A percentile compares a stretch with the other conserved stretches of the same genome.
phyloP scores from a whole-genome alignment of 2,113 vertebrate genomes.

The Hippocampus barbouri region DNA sequence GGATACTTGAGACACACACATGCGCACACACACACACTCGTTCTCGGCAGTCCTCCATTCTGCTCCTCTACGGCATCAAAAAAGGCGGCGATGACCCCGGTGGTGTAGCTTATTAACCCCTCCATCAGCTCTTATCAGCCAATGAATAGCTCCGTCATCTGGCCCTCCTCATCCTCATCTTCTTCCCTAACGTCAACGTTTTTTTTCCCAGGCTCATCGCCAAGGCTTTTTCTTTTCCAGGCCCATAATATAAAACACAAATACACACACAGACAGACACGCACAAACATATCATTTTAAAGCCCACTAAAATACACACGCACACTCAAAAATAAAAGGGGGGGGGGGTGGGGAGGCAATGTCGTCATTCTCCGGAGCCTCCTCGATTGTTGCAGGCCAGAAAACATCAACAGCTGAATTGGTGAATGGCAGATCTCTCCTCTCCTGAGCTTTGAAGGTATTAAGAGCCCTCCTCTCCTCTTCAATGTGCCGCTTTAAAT shows the following conservation, averaged over 20 bases:
- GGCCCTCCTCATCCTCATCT: conserved; percentile 38
- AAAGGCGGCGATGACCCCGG: conserved; percentile 65
- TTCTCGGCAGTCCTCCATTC: conserved; percentile 45
- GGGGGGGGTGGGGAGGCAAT: conserved; percentile 22
- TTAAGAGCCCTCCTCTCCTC: conserved; percentile 97
- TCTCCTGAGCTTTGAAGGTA: conserved; percentile 91
- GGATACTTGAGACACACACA: conserved; percentile 31
- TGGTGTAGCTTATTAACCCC: conserved; percentile 73
- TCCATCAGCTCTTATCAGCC: conserved; percentile 70
- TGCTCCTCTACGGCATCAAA: conserved; percentile 50
- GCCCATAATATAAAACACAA: conserved; percentile 3
- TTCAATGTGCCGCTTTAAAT: conserved; percentile 87
- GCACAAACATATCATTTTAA: background rate
- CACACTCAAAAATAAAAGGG: background rate
- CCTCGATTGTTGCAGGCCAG: conserved; percentile 80
- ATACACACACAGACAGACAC: background rate
- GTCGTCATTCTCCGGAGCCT: conserved; percentile 61
- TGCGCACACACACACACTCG: conserved; percentile 4
- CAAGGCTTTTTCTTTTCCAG: conserved; percentile 26
- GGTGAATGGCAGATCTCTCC: conserved; percentile 96
- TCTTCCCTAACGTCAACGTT: background rate
- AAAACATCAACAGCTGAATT: conserved; percentile 94
- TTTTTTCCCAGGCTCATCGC: conserved; percentile 28
- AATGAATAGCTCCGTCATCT: conserved; percentile 64
- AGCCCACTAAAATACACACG: background rate